Evolutionary conservation across 1,140 invertebrate species (phyloP).

Genomic region (Ladona fulva): DNA sequence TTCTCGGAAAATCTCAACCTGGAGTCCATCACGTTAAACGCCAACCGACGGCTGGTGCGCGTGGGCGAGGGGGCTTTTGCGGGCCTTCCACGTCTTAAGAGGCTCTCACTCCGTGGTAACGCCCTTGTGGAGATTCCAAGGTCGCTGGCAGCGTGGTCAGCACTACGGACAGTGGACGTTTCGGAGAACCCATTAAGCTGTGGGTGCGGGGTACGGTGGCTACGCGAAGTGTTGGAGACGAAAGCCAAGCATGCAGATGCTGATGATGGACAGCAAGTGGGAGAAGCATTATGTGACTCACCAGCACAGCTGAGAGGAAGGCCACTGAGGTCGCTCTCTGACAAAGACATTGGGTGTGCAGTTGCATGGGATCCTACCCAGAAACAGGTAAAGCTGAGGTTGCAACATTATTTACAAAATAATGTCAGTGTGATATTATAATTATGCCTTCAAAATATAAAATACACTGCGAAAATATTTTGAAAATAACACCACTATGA

Average conservation of each 20-base stretch:
- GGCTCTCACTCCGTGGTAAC: constrained; percentile 68
- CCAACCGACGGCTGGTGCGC: constrained; percentile 59
- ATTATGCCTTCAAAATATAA: too few relatives aligned
- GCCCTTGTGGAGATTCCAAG: constrained; percentile 62
- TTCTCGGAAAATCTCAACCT: constrained; percentile 72
- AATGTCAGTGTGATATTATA: too few relatives aligned
- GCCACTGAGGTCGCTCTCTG: constrained; percentile 53
- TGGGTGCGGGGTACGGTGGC: constrained; percentile 69
- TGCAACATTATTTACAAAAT: too few relatives aligned
- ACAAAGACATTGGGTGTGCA: constrained; percentile 70
- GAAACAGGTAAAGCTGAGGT: not conserved
- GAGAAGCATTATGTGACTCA: constrained; percentile 60
- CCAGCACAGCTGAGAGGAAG: constrained; percentile 60
- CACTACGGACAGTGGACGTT: constrained; percentile 63
- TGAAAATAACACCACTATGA: too few relatives aligned
- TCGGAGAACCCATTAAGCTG: constrained; percentile 77
- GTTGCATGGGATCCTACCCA: constrained; percentile 56
- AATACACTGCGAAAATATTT: too few relatives aligned
- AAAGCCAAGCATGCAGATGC: constrained; percentile 45
- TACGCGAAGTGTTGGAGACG: constrained; percentile 57
- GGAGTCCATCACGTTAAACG: constrained; percentile 62
- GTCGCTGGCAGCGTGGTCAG: constrained; percentile 65
- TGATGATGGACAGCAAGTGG: constrained; percentile 39
- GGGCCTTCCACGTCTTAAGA: constrained; percentile 64
- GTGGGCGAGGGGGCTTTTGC: constrained; percentile 65